Conservation (phyloP, 2,888 invertebrate genomes). For the Neoscelio sp. region DNA sequence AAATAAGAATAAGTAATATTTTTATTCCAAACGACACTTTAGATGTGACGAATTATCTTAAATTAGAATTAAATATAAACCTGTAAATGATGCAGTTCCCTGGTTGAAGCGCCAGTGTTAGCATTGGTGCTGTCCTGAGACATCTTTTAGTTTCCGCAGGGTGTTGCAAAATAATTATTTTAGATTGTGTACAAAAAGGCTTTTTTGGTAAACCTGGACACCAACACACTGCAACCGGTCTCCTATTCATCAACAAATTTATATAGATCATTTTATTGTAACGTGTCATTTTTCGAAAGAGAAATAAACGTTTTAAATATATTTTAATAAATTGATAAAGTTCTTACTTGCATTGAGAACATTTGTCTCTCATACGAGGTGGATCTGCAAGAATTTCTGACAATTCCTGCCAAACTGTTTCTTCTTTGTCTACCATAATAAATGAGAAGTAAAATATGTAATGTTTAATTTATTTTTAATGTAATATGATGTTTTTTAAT, state of each 20-base stretch:
- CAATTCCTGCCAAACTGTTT: slow-evolving; percentile 87
- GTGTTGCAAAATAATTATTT: slow-evolving; percentile 93
- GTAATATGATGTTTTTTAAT: too few species aligned
- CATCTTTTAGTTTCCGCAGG: slow-evolving; percentile 96
- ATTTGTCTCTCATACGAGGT: slow-evolving; percentile 89
- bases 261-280: too few species aligned
- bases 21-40: too few species aligned
- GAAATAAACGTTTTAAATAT: not conserved
- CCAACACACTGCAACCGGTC: slow-evolving; percentile 95
- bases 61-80: slow-evolving; percentile 70
- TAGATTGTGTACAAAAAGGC: slow-evolving; percentile 88
- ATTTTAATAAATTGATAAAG: not conserved
- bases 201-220: slow-evolving; percentile 91
- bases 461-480: not conserved
- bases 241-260: slow-evolving; percentile 83
- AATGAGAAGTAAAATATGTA: not conserved
- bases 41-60: too few species aligned
- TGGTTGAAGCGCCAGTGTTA: slow-evolving; percentile 89
- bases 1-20: too few species aligned
- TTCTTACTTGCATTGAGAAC: slow-evolving; percentile 89
- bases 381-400: slow-evolving; percentile 91
- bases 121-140: slow-evolving; percentile 95
- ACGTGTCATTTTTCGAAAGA: not conserved
- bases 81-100: slow-evolving; percentile 88
- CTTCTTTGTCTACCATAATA: slow-evolving; percentile 74